Conservation (phyloP, 2,888 invertebrate genomes). For the Aplocera efformata region DNA sequence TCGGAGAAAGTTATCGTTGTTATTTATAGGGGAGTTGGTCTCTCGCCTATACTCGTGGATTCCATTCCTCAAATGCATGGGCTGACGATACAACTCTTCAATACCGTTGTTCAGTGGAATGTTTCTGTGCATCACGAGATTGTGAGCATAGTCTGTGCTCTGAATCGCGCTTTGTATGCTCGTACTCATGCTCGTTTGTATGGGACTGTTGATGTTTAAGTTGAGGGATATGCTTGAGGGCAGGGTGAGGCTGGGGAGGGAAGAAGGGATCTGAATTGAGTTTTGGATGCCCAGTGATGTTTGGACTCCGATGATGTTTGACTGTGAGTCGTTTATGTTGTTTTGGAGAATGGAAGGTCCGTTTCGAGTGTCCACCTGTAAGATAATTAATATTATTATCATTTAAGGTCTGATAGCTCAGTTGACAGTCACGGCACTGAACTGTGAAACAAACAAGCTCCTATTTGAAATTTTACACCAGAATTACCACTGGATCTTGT, state of each 20-base stretch:
- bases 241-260: conserved; percentile 50
- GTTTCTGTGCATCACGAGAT: conserved; percentile 57
- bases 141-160: conserved; percentile 58
- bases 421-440: no score
- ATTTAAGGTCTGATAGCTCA: no score
- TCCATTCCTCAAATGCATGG: conserved; percentile 55
- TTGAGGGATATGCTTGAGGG: conserved; percentile 61
- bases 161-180: conserved; percentile 56
- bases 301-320: conserved; percentile 57
- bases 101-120: conserved; percentile 62
- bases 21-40: conserved; percentile 53
- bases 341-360: conserved; percentile 57
- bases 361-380: conserved; percentile 63
- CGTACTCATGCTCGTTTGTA: conserved; percentile 49
- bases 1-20: conserved; percentile 63
- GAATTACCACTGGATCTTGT: no score
- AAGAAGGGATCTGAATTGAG: conserved; percentile 45
- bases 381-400: conserved; percentile 1
- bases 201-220: conserved; percentile 43
- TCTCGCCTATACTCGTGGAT: conserved; percentile 64
- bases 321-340: conserved; percentile 42
- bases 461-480: no score
- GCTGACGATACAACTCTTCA: conserved; percentile 51
- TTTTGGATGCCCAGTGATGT: conserved; percentile 48
- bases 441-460: no score